Evolutionary conservation across 2,797 vertebrate species (phyloP), one percentile per base, ranked within the genome.

Genomic region (Coregonus sp.): DNA sequence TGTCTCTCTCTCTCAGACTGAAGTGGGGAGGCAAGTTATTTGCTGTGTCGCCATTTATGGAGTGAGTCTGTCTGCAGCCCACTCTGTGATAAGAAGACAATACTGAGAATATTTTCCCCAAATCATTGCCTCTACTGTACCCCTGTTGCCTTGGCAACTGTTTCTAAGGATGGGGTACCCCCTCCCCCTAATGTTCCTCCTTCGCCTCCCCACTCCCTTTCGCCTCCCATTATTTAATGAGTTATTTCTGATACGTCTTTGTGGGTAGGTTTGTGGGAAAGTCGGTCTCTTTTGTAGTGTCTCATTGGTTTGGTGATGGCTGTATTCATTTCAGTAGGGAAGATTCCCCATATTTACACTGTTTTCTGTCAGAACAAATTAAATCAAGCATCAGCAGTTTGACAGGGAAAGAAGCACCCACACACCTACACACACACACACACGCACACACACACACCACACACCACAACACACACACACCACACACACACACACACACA

Each of bases 101-200:
- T 69, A 67, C 65, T 69, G 63, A 81, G 59, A 18, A 75, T 81
- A 37, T 83, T 85, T 85, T 82, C 78, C 74, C 78, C 81, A 87
- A 88, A 79, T 76, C 70, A 81, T 81, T 67, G 80, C 18, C 66
- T 70, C 77, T 83, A 81, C 86, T 84, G 80, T 89, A 87, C 85
- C 74, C 78, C 73, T 81, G 91, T 92, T 92, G 85, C 92, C 83
- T 90, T 91, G 85, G 91, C 79, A 90, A 93, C 91, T 75, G 70
- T 84, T 82, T 83, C 79, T 80, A 85, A 74, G 88, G 84, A 78
- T 81, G 78, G 80, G 81, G 84, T 87, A 85, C 77, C 85, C 81
- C 80, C 40, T 40, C 73, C 80, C 73, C 82, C 56, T 47, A 47
- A 47, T 47, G 11, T 35, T 80, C 68, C 79, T 77, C 82, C 84